phyloP scores from a whole-genome alignment of 35 echinoderm and acorn worm species.

The Chiridota heheva region DNA sequence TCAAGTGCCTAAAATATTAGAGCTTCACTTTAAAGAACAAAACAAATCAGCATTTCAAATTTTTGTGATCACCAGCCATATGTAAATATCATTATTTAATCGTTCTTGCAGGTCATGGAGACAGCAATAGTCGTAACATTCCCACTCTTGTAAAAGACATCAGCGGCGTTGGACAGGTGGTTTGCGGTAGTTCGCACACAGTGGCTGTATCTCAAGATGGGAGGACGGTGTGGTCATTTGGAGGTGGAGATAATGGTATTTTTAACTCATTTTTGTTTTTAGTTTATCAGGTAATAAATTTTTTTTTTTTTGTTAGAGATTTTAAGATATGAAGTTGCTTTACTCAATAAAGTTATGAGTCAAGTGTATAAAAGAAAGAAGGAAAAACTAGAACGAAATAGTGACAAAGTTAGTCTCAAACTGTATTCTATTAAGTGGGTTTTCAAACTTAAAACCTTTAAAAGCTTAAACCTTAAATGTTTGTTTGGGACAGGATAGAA shows the following conservation, averaged over 20 bases:
- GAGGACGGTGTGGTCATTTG: constrained; percentile 95
- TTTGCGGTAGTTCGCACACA: constrained; percentile 96
- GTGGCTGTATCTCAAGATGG: constrained; percentile 97
- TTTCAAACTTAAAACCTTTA: too few relatives aligned
- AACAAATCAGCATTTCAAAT: too few relatives aligned
- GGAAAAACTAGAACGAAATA: background rate
- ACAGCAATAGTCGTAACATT: constrained; percentile 90
- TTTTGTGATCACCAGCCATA: background rate
- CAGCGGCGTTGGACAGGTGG: constrained; percentile 88
- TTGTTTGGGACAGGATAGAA: too few relatives aligned
- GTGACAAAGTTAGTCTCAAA: too few relatives aligned
- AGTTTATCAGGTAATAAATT: background rate
- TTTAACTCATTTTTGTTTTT: background rate
- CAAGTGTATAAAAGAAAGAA: background rate
- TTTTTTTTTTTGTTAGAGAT: background rate
- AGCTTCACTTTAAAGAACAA: too few relatives aligned
- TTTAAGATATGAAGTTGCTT: background rate
- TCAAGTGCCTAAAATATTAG: too few relatives aligned
- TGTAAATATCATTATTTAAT: background rate
- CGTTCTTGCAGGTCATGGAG: constrained; percentile 79
- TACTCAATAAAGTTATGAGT: background rate
- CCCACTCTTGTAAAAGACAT: constrained; percentile 96
- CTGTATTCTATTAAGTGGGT: too few relatives aligned
- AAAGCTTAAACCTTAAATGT: too few relatives aligned
- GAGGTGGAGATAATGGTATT: constrained; percentile 98